phyloP scores from a whole-genome alignment of 2,113 vertebrate species.

The Paramormyrops kingsleyae region DNA sequence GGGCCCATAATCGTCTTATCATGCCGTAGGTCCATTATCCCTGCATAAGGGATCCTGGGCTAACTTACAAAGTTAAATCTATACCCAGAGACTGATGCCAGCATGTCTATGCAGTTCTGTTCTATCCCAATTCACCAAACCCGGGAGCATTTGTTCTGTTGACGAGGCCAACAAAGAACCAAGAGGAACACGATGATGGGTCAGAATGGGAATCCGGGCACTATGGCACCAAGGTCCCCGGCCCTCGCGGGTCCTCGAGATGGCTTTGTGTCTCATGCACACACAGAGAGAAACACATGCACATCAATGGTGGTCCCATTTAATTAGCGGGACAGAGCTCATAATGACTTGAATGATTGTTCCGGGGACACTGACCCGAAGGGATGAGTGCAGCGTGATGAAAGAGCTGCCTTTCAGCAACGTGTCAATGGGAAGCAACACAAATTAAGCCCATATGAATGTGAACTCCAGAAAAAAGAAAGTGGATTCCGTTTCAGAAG shows the following conservation, averaged over 20 bases:
- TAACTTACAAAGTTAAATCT: conserved; percentile 43
- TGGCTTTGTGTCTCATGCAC: conserved; percentile 40
- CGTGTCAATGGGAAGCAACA: neutral
- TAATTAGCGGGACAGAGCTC: conserved; percentile 52
- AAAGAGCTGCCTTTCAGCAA: neutral
- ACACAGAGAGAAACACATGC: conserved; percentile 23
- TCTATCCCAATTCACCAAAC: conserved; percentile 34
- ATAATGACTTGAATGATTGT: conserved; percentile 28
- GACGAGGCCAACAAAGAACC: conserved; percentile 38
- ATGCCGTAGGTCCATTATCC: conserved; percentile 39
- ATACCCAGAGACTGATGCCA: conserved; percentile 40
- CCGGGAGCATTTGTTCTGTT: conserved; percentile 3
- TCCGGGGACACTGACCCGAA: neutral
- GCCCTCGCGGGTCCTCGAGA: neutral
- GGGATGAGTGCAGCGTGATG: neutral
- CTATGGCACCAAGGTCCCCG: conserved; percentile 23
- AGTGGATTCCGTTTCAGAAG: neutral
- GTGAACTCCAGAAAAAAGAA: neutral
- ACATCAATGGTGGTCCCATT: conserved; percentile 22
- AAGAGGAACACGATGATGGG: conserved; percentile 30
- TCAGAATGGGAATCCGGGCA: conserved; percentile 13
- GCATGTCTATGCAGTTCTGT: conserved; percentile 31
- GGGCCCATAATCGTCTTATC: conserved; percentile 38
- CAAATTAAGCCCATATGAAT: neutral
- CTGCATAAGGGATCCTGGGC: conserved; percentile 32